Evolutionary conservation across 2,797 vertebrate genomes (phyloP).

Genomic region (Chelonia mydas): DNA sequence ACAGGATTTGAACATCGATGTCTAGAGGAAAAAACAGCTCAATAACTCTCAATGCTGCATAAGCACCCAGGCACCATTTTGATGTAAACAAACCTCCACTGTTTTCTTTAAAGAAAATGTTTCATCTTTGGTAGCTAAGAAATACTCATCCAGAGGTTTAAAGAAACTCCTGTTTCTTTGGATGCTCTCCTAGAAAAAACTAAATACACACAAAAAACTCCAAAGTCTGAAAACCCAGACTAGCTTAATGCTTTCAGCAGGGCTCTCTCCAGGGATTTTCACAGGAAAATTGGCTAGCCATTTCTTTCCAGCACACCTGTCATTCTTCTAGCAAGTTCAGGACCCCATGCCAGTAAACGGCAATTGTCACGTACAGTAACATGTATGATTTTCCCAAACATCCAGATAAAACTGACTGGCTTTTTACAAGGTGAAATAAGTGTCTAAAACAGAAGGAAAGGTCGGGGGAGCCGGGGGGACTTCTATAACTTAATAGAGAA

Average conservation of each 20-base stretch:
- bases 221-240: not conserved
- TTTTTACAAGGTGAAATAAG: not conserved
- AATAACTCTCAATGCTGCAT: not conserved
- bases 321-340: constrained; percentile 21
- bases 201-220: not conserved
- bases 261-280: constrained; percentile 24
- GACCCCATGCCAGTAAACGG: constrained; percentile 21
- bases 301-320: constrained; percentile 19
- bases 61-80: not conserved
- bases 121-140: not conserved
- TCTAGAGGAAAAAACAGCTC: not conserved
- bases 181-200: not conserved
- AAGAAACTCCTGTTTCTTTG: not conserved
- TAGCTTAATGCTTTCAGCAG: constrained; percentile 5
- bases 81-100: not conserved
- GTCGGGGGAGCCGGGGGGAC: not conserved
- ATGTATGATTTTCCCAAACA: constrained; percentile 37
- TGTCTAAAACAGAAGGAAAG: not conserved
- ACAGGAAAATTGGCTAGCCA: constrained; percentile 35
- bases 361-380: constrained; percentile 55
- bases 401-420: not conserved
- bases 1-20: not conserved
- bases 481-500: not conserved
- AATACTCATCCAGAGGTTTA: not conserved
- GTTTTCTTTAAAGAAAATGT: not conserved